Evolutionary conservation across 2,888 invertebrate genomes (phyloP), one percentile per base, ranked within the genome.

Genomic region (Hoplodrina blanda): DNA sequence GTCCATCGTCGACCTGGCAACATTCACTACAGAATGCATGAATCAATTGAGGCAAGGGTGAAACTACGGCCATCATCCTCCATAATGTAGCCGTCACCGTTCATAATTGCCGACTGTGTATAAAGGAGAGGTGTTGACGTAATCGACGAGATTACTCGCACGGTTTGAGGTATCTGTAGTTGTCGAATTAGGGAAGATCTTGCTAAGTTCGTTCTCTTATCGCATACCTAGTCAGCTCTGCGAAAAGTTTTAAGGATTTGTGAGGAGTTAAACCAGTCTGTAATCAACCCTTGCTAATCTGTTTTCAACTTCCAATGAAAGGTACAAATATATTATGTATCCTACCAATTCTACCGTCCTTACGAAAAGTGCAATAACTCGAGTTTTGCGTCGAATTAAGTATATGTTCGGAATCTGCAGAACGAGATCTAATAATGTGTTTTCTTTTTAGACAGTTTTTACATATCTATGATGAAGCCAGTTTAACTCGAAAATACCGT

Each of bases 1-100:
- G 4, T n/a, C 41, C 33, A 41, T 46, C n/a, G 41, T 63, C 77
- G 66, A 25, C 54, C 61, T 59, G 30, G 52, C 52, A 53, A 10
- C 52, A 49, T 30, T 55, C 52, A n/a, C 72, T 81, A 17, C 56
- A 81, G 77, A 67, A 78, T 78, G 66, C 57, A 78, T 81, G 78
- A 72, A 64, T 81, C 78, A 77, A 78, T 78, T 67, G 66, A 54
- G 72, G 56, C 62, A 41, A 64, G 66, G 62, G 46, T 53, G 55
- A 60, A 53, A 57, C 8, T 20, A 10, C 20, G 49, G 56, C 71
- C 67, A 77, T 72, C 57, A 72, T 52, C 17, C 57, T 78, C 19
- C 61, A 77, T 77, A 67, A 66, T 77, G 52, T 54, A 81, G 25
- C 71, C 33, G 54, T 54, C 61, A 63, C 54, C 44, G 60, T 2